Base-by-base conservation (phyloP, 2,888 invertebrate genomes). In the Habrosyne pyritoides region DNA sequence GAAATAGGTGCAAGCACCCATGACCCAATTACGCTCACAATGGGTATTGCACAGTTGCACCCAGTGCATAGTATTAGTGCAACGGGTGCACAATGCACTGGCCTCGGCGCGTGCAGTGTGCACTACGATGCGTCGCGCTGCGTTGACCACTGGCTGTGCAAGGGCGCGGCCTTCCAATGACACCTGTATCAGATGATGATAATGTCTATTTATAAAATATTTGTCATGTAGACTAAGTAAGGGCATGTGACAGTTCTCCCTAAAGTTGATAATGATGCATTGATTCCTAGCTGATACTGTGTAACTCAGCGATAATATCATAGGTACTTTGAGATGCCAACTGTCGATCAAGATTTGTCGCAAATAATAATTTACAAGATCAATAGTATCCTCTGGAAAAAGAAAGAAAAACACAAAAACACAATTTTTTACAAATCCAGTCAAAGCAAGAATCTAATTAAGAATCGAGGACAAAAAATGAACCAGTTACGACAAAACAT, bases 141-240 rank as follows among this genome's bases (percentile, higher is more conserved):
- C 71, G 64, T 55, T 65, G 69, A 36, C 60, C 71, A 62, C 18
- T 18, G 42, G 14, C 59, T 53, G 61, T 48, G 66, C 72, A 79
- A 81, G 81, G 79, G 73, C 81, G 72, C 64, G 66, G 63, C 67
- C 71, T 69, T 63, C 51, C 53, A 62, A 51, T 55, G 58, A 61
- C 61, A 63, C 61, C 54, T 53, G 64, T 55, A 52, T 42, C 53
- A 55, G 54, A 42, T 60, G 55, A 42, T 60, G 18, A 18, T 7
- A 24, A 24, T 24, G 24, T 10, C 8, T 14, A 42, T 42, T 42
- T 18, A 42, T 42, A 42, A 42, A n/a, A 42, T 8, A 42, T 42
- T 18, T 4, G 14, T 36, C 36, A 14, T 8, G 8, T 18, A 5
- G 3, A 3, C 3, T 24, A 24, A 24, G 7, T 24, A 7, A 3